These are phyloP conservation scores for Enteromius anoplus DNA, from an alignment of 2,797 vertebrate species.

Conservation along the genomic window DNA sequence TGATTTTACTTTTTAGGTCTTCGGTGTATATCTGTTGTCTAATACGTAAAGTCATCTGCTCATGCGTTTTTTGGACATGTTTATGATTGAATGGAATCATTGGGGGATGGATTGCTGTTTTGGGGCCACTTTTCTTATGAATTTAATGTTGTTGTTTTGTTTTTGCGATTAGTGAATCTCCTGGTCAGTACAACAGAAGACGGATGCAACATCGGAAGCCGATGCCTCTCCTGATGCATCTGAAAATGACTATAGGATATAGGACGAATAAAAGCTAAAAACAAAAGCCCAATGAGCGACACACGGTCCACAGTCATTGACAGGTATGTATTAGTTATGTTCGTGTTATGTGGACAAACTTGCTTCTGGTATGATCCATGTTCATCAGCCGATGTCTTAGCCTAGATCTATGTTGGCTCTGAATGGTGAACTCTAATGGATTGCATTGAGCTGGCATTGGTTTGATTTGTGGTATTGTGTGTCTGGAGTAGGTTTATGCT, in stretches of 20 bases:
- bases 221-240: constrained; percentile 67
- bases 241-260: constrained; percentile 93
- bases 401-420: background rate
- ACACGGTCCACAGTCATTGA: constrained; percentile 96
- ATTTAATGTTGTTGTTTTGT: background rate
- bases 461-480: background rate
- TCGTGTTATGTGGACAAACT: background rate
- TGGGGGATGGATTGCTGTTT: background rate
- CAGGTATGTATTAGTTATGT: constrained; percentile 78
- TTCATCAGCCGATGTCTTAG: background rate
- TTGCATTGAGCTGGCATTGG: background rate
- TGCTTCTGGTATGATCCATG: background rate
- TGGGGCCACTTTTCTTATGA: background rate
- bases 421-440: too few relatives aligned
- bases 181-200: background rate
- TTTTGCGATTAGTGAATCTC: background rate
- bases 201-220: constrained; percentile 42
- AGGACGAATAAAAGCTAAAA: constrained; percentile 83
- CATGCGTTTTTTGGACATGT: background rate
- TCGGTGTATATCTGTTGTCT: background rate
- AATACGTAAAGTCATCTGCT: background rate
- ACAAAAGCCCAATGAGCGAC: constrained; percentile 98
- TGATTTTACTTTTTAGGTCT: background rate
- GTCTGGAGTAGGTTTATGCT: background rate
- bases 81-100: background rate